phyloP scores from a whole-genome alignment of 2,113 vertebrate species.

The Oriolus oriolus region DNA sequence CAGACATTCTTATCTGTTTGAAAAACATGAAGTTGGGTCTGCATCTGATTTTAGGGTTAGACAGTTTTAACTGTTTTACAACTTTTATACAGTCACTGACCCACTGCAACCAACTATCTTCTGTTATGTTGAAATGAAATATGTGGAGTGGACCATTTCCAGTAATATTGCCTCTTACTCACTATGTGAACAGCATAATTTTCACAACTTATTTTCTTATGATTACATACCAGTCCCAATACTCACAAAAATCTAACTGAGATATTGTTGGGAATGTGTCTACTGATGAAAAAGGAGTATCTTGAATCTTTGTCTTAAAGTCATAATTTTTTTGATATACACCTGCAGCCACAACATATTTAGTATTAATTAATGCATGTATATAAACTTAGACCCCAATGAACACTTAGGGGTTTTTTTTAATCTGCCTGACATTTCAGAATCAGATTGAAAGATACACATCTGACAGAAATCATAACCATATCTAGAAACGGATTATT shows the following conservation, averaged over 20 bases:
- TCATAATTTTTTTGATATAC: accelerated
- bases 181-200: background rate
- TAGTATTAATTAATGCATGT: background rate
- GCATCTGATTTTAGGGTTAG: background rate
- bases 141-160: accelerated
- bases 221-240: background rate
- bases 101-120: background rate
- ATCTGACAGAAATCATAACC: background rate
- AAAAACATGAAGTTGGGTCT: background rate
- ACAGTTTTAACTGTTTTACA: background rate
- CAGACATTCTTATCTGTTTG: background rate
- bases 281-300: background rate
- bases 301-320: background rate
- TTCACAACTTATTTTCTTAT: background rate
- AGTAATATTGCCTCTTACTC: background rate
- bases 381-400: background rate
- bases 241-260: background rate
- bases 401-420: background rate
- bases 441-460: background rate
- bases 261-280: background rate
- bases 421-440: background rate
- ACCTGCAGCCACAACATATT: background rate
- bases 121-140: background rate
- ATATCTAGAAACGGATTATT: background rate
- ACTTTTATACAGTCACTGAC: background rate